Conservation (phyloP, 2,797 vertebrate species). For the Cirrhinus mrigala region DNA sequence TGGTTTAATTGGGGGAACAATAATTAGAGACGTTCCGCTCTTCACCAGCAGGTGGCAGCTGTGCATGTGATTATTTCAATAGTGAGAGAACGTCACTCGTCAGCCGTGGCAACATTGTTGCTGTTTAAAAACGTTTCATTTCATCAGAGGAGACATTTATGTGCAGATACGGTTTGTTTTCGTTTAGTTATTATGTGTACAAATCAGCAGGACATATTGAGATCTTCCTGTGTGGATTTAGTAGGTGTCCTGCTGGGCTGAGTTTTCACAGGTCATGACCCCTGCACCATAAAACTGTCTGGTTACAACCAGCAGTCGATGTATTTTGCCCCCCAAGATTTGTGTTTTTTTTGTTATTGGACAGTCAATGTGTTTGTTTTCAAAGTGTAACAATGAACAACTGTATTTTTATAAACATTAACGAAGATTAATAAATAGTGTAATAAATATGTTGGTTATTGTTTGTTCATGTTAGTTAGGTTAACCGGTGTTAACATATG, state of each 20-base stretch:
- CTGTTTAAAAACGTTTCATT: not conserved
- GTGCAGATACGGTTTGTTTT: too few relatives aligned
- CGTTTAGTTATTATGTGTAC: not conserved
- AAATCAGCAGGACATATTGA: not conserved
- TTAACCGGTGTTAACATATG: too few relatives aligned
- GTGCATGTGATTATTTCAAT: not conserved
- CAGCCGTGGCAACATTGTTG: not conserved
- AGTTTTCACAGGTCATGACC: conserved; percentile 17
- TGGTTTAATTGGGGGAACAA: not conserved
- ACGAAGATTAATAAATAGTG: too few relatives aligned
- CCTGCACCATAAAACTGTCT: not conserved
- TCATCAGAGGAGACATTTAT: not conserved
- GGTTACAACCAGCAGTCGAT: not conserved
- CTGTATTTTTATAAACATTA: too few relatives aligned
- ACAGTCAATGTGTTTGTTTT: not conserved
- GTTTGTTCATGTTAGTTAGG: too few relatives aligned
- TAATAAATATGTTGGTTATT: too few relatives aligned
- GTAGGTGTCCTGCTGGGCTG: not conserved
- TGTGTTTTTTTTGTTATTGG: not conserved
- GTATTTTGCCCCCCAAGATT: not conserved
- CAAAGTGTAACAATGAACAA: not conserved
- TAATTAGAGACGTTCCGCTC: too few relatives aligned
- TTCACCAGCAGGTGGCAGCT: conserved; percentile 30
- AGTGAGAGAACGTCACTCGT: not conserved
- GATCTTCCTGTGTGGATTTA: not conserved